phyloP scores from a whole-genome alignment of 1,140 invertebrate species.

The Drosophila lacertosa region DNA sequence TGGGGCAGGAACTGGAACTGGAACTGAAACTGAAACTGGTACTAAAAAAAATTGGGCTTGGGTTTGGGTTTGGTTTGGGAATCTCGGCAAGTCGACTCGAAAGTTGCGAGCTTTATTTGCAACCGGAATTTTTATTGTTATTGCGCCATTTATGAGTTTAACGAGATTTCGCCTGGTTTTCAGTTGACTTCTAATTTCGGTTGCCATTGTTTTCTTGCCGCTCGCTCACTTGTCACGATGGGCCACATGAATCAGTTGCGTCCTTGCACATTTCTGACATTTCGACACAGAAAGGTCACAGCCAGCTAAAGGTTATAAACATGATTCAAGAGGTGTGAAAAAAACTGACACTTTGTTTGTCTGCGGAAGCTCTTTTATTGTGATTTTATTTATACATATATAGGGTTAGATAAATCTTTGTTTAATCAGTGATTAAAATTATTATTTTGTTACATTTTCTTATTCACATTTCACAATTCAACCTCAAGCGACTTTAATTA shows the following conservation, averaged over 20 bases:
- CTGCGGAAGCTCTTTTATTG: not conserved
- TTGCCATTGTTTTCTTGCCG: slow-evolving; percentile 57
- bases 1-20: slow-evolving; percentile 24
- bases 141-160: slow-evolving; percentile 74
- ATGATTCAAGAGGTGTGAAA: slow-evolving; percentile 12
- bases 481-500: slow-evolving; percentile 16
- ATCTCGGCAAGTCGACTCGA: slow-evolving; percentile 53
- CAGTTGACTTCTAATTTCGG: slow-evolving; percentile 58
- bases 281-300: slow-evolving; percentile 18
- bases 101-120: slow-evolving; percentile 74
- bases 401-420: no score
- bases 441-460: no score
- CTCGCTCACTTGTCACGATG: slow-evolving; percentile 30
- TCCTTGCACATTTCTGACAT: slow-evolving; percentile 30
- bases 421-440: no score
- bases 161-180: slow-evolving; percentile 57
- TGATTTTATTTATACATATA: not conserved
- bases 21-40: no score
- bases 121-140: slow-evolving; percentile 82
- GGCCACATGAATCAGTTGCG: slow-evolving; percentile 30
- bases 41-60: no score
- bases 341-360: not conserved
- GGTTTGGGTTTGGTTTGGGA: slow-evolving; percentile 34
- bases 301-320: slow-evolving; percentile 1
- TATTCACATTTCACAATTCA: no score